Base-by-base conservation (phyloP, 2,888 invertebrate genomes). In the Sinotaia quadrata region DNA sequence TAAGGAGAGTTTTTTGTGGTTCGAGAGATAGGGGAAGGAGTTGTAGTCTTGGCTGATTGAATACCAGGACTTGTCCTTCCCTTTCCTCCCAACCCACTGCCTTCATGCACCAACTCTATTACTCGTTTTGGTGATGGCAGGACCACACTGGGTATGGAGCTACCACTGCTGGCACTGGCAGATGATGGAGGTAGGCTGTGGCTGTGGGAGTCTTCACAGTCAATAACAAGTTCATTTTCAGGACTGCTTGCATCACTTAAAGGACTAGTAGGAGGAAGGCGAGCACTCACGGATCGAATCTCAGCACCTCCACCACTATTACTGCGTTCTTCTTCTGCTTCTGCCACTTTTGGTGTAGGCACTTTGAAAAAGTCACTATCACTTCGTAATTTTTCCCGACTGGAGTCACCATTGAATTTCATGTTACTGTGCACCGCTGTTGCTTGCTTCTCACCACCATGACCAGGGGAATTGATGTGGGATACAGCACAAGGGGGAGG, bases 171-270 rank as follows among this genome's bases (percentile, higher is more conserved):
- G 37, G 37, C 58, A 27, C 41, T 24, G 58, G 51, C 3, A 3
- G 59, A 37, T 7, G 37, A 52, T 24, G 58, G 36, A 4, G 60
- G 54, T 44, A 49, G 47, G 60, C 56, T 65, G 69, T 54, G 56
- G 60, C 41, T 31, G 36, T 57, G 34, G 2, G 81, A 78, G 7
- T 71, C 56, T 15, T 78, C 83, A 73, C 80, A 87, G 73, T 89
- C 88, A 44, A 89, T 89, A 34, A 88, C 79, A 31, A 89, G 76
- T 36, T 86, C 84, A 67, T 87, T 87, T 69, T 87, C 88, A 4
- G 87, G 87, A 69, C 87, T 87, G 73, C 87, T 87, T 5, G 76
- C 77, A 37, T 84, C 83, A 74, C 85, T 86, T 41, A 77, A 73
- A 24, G 85, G 84, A 72, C 81, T 82, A 5, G 57, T 51, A 8